Conservation (phyloP, 2,888 invertebrate species). For the Lomographa bimaculata region DNA sequence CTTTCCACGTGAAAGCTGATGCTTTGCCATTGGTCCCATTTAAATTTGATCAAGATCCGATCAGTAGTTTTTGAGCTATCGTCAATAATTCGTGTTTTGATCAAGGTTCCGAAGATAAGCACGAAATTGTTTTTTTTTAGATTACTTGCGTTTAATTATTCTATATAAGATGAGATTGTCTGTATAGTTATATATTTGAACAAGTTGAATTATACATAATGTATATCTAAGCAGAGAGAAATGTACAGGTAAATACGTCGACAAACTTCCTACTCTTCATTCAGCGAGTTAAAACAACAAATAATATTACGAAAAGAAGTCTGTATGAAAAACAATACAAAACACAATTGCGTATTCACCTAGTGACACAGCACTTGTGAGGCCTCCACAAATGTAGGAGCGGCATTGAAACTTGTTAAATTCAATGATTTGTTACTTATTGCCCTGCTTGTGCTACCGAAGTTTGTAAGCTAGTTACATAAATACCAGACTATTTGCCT, state of each 20-base stretch:
- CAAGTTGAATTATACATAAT: too few relatives aligned
- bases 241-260: too few relatives aligned
- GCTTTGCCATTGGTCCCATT: too few relatives aligned
- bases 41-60: too few relatives aligned
- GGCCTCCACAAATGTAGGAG: conserved; percentile 68
- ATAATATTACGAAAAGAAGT: conserved; percentile 11
- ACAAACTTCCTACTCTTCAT: conserved; percentile 7
- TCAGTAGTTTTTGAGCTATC: too few relatives aligned
- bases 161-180: neutral
- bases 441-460: conserved; percentile 46
- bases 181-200: too few relatives aligned
- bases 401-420: conserved; percentile 62
- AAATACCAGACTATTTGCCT: conserved; percentile 10
- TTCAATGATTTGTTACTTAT: conserved; percentile 48
- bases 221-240: too few relatives aligned
- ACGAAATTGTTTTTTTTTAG: too few relatives aligned
- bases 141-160: too few relatives aligned
- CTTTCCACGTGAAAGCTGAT: too few relatives aligned
- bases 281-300: conserved; percentile 6
- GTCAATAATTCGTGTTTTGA: too few relatives aligned
- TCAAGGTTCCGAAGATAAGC: too few relatives aligned
- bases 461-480: conserved; percentile 25
- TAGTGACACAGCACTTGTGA: conserved; percentile 57
- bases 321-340: conserved; percentile 20
- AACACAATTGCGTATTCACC: conserved; percentile 61